phyloP scores from a whole-genome alignment of 1,140 invertebrate genomes.

The Mycetomoellerius zeteki region DNA sequence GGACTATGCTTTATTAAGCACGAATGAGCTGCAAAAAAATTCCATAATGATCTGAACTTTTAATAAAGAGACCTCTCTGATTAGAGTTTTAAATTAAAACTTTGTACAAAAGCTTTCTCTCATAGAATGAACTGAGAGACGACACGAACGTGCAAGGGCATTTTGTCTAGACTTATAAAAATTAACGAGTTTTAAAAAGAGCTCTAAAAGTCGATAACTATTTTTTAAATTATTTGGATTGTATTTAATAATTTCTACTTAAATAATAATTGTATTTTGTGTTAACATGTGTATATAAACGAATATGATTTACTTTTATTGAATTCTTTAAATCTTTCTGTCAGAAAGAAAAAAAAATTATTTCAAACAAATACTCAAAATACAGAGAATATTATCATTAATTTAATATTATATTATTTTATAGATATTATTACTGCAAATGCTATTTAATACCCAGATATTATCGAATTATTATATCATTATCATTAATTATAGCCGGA shows the following conservation, averaged over 20 bases:
- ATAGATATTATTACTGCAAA: conserved; percentile 26
- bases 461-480: conserved; percentile 37
- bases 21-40: conserved; percentile 61
- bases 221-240: not conserved
- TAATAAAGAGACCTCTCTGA: conserved; percentile 63
- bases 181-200: not conserved
- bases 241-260: not conserved
- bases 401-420: conserved; percentile 25
- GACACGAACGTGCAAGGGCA: not conserved
- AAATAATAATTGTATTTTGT: not conserved
- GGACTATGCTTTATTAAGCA: conserved; percentile 61
- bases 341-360: not conserved
- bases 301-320: not conserved
- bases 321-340: not conserved
- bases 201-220: not conserved
- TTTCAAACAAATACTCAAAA: not conserved
- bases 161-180: conserved; percentile 33
- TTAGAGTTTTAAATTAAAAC: conserved; percentile 57
- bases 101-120: conserved; percentile 19
- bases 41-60: conserved; percentile 52
- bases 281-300: not conserved
- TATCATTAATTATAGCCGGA: not conserved
- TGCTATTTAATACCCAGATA: conserved; percentile 28
- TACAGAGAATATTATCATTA: conserved; percentile 18
- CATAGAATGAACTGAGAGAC: conserved; percentile 11